A percentile compares a stretch with the other conserved stretches of the same genome.
Evolutionary conservation across 2,888 invertebrate species (phyloP).

Genomic region (Pocota personata): DNA sequence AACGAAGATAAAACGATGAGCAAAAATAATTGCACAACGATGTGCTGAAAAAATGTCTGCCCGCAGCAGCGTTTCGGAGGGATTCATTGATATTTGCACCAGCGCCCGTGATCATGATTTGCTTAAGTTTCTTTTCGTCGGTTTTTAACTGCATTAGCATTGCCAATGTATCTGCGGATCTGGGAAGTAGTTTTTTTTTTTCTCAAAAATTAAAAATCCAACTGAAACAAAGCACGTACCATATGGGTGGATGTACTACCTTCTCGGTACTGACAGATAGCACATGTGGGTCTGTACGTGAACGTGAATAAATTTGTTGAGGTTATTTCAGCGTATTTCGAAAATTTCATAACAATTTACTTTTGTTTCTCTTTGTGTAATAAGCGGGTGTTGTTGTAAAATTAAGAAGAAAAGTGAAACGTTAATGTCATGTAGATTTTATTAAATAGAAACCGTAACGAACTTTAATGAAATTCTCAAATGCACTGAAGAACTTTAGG

Average conservation of each 20-base stretch:
- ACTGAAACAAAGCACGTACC: slow-evolving; percentile 49
- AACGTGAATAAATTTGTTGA: slow-evolving; percentile 41
- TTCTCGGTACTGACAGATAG: slow-evolving; percentile 43
- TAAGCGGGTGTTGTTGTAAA: not conserved
- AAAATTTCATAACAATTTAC: slow-evolving; percentile 47
- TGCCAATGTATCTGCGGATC: slow-evolving; percentile 38
- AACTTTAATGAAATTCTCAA: not conserved
- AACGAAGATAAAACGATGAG: slow-evolving; percentile 34
- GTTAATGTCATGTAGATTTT: slow-evolving; percentile 29
- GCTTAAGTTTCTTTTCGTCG: slow-evolving; percentile 36
- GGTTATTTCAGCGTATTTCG: slow-evolving; percentile 20
- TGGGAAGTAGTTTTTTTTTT: slow-evolving; percentile 10
- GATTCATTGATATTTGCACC: slow-evolving; percentile 56
- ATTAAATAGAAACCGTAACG: not conserved
- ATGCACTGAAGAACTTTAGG: not conserved
- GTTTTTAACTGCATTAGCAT: slow-evolving; percentile 13
- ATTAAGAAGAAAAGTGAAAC: slow-evolving; percentile 48
- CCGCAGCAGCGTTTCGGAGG: slow-evolving; percentile 13
- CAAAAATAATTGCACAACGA: slow-evolving; percentile 60
- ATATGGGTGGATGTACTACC: slow-evolving; percentile 50
- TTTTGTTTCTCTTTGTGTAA: not conserved
- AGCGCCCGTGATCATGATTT: slow-evolving; percentile 55
- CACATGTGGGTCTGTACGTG: slow-evolving; percentile 52
- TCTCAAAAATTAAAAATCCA: not conserved
- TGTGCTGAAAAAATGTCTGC: slow-evolving; percentile 29